Evolutionary conservation across 2,888 invertebrate species (phyloP).

Genomic region (Aleiodes alternator): DNA sequence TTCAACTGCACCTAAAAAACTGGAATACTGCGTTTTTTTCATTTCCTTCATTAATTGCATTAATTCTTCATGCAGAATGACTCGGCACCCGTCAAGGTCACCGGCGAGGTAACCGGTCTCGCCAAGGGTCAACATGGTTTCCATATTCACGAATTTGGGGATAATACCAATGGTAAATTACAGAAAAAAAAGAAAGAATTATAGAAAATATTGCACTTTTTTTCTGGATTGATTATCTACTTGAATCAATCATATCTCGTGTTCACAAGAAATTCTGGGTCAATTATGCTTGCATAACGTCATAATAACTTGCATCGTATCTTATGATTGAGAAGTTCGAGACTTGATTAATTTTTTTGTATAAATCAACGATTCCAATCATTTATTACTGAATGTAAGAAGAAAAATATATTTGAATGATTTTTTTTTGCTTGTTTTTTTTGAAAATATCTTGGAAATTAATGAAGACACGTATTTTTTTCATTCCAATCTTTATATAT

Average conservation of each 20-base stretch:
- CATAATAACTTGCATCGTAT: slow-evolving; percentile 9
- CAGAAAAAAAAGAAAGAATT: too few relatives aligned
- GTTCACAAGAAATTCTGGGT: slow-evolving; percentile 4
- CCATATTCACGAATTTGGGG: slow-evolving; percentile 97
- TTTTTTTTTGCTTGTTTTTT: too few relatives aligned
- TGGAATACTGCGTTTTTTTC: not conserved
- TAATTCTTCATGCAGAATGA: slow-evolving; percentile 76
- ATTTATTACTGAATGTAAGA: not conserved
- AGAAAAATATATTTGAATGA: too few relatives aligned
- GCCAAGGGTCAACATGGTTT: slow-evolving; percentile 88
- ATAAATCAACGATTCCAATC: not conserved
- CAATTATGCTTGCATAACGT: slow-evolving; percentile 51
- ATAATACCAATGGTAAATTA: slow-evolving; percentile 88
- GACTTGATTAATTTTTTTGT: not conserved
- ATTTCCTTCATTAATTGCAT: slow-evolving; percentile 6
- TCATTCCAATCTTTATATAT: too few relatives aligned
- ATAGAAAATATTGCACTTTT: too few relatives aligned
- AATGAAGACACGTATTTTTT: too few relatives aligned
- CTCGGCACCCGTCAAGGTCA: slow-evolving; percentile 84
- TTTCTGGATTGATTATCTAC: not conserved
- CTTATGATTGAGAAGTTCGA: not conserved
- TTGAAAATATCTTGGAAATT: too few relatives aligned
- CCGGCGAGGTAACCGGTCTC: slow-evolving; percentile 89
- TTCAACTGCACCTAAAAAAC: not conserved
- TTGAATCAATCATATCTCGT: not conserved